Conservation (phyloP, 2,888 invertebrate genomes). For the Heliconius ismenius region DNA sequence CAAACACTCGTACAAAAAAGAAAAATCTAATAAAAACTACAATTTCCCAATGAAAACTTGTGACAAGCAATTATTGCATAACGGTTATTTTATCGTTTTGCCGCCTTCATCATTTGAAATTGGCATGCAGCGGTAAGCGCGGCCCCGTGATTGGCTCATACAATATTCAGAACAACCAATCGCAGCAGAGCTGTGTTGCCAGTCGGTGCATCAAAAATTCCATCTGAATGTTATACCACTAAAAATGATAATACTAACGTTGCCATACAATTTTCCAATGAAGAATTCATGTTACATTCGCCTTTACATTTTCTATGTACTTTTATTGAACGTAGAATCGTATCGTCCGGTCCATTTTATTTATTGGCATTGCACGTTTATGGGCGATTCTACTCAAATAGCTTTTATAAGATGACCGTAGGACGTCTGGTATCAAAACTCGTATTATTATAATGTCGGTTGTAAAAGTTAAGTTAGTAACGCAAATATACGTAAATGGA, state of each 20-base stretch:
- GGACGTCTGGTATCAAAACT: slow-evolving; percentile 36
- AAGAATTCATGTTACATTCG: slow-evolving; percentile 78
- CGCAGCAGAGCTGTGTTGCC: slow-evolving; percentile 78
- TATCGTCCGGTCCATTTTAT: slow-evolving; percentile 70
- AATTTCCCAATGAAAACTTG: slow-evolving; percentile 19
- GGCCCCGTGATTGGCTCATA: slow-evolving; percentile 79
- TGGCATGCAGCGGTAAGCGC: slow-evolving; percentile 80
- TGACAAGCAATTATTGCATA: slow-evolving; percentile 67
- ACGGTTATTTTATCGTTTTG: slow-evolving; percentile 68
- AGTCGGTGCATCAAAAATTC: slow-evolving; percentile 83
- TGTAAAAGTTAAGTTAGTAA: slow-evolving; percentile 18
- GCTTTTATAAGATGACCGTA: slow-evolving; percentile 50
- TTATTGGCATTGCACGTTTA: slow-evolving; percentile 63
- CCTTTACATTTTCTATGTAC: slow-evolving; percentile 75
- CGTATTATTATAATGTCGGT: slow-evolving; percentile 25
- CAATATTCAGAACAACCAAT: slow-evolving; percentile 81
- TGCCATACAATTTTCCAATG: slow-evolving; percentile 79
- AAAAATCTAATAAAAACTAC: neutral
- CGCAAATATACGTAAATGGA: neutral
- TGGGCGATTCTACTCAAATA: slow-evolving; percentile 52
- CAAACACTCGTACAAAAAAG: neutral
- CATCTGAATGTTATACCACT: slow-evolving; percentile 82
- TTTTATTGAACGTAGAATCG: slow-evolving; percentile 76
- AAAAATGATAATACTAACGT: slow-evolving; percentile 82
- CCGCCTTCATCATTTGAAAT: slow-evolving; percentile 79